Evolutionary conservation across 2,888 invertebrate genomes (phyloP).

Genomic region (Andrena bucephala): DNA sequence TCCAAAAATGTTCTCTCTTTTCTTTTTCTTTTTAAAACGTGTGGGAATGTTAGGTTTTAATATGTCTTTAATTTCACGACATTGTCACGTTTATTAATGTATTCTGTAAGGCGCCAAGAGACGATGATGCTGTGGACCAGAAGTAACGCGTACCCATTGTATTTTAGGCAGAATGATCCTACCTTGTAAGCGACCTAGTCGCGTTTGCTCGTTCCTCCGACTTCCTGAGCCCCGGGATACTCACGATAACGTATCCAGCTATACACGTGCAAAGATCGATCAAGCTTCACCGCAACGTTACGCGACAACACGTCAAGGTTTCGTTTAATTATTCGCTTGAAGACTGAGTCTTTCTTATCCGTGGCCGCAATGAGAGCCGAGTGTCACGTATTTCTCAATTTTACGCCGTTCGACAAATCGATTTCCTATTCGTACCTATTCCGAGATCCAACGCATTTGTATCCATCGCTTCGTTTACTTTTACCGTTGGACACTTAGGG

Average conservation of each 20-base stretch:
- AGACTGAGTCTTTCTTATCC: constrained; percentile 52
- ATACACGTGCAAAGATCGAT: constrained; percentile 17
- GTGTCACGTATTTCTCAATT: constrained; percentile 26
- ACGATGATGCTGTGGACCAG: constrained; percentile 54
- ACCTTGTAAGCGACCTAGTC: constrained; percentile 44
- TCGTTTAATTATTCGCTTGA: constrained; percentile 31
- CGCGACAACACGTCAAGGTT: constrained; percentile 12
- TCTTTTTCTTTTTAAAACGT: background rate
- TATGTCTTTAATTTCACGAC: constrained; percentile 8
- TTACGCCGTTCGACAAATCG: constrained; percentile 10
- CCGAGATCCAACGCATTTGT: background rate
- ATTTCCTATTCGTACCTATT: constrained; percentile 22
- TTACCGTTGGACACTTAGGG: background rate
- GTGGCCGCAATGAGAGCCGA: constrained; percentile 21
- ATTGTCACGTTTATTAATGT: background rate
- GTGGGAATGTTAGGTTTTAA: background rate
- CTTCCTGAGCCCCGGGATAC: constrained; percentile 62
- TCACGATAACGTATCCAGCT: constrained; percentile 16
- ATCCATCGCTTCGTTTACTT: background rate
- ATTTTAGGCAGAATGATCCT: constrained; percentile 51
- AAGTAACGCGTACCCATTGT: constrained; percentile 61
- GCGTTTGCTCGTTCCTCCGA: constrained; percentile 44
- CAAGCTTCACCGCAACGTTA: background rate
- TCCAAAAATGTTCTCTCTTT: background rate
- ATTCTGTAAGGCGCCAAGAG: constrained; percentile 9